phyloP scores from a whole-genome alignment of 1,140 invertebrate species.

The Homalodisca vitripennis region DNA sequence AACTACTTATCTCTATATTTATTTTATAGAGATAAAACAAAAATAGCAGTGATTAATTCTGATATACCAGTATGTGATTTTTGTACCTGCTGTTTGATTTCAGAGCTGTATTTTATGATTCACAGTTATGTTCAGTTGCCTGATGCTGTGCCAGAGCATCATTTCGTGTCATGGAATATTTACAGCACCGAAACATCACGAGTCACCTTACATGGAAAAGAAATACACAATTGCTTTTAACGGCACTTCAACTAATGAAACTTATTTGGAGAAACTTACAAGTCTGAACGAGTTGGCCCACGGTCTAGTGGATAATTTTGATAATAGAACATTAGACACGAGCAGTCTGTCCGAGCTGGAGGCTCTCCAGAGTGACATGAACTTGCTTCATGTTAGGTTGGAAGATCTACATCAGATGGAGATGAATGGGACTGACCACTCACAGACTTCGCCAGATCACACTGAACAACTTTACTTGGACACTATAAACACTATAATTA shows the following conservation, averaged over 20 bases:
- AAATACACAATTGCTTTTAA: not conserved
- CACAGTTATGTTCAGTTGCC: no score
- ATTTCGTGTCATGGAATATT: not conserved
- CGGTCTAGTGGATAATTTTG: not conserved
- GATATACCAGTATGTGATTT: no score
- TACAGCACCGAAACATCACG: conserved; percentile 8
- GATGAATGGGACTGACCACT: not conserved
- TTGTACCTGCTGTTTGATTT: no score
- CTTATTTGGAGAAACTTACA: not conserved
- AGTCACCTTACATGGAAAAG: not conserved
- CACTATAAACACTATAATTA: conserved; percentile 7
- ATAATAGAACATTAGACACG: not conserved
- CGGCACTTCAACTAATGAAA: not conserved
- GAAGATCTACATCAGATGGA: not conserved
- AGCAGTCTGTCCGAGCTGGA: not conserved
- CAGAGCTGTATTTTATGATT: no score
- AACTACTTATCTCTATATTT: no score
- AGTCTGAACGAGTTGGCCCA: not conserved
- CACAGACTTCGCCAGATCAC: not conserved
- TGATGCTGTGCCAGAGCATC: not conserved
- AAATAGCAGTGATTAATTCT: no score
- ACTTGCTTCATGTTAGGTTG: not conserved
- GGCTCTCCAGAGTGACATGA: not conserved
- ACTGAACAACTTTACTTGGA: not conserved
- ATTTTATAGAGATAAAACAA: no score